Conservation (phyloP, 2,797 vertebrate genomes). For the Schizopygopsis malacanthus region DNA sequence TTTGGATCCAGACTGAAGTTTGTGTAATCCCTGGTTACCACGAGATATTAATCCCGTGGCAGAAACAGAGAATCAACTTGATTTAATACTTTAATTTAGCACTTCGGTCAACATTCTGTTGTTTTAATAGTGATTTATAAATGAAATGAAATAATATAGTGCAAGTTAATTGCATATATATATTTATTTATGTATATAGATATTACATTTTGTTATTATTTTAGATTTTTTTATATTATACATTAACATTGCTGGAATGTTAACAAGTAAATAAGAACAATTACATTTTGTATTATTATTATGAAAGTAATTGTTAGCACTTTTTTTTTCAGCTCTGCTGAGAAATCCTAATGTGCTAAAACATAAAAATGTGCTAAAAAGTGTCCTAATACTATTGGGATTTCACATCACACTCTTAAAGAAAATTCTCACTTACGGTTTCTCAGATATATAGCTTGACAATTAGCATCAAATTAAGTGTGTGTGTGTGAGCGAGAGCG, state of each 20-base stretch:
- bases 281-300: not conserved
- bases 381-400: not conserved
- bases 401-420: conserved; percentile 35
- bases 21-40: too few species aligned
- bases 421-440: conserved; percentile 33
- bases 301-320: not conserved
- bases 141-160: too few species aligned
- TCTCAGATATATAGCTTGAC: conserved; percentile 17
- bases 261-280: not conserved
- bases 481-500: not conserved
- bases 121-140: too few species aligned
- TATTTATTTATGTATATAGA: too few species aligned
- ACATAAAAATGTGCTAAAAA: conserved; percentile 25
- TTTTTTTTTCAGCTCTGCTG: not conserved
- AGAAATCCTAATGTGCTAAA: conserved; percentile 22
- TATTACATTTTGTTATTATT: too few species aligned
- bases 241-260: not conserved
- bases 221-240: too few species aligned
- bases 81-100: too few species aligned
- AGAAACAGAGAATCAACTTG: too few species aligned
- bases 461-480: conserved; percentile 47
- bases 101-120: too few species aligned
- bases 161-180: too few species aligned
- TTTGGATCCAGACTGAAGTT: too few species aligned
- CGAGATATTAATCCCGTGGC: too few species aligned